Percentiles rank a stretch among this genome's conserved stretches.
phyloP scores from a whole-genome alignment of 2,797 vertebrate genomes.

The Lepus townsendii region DNA sequence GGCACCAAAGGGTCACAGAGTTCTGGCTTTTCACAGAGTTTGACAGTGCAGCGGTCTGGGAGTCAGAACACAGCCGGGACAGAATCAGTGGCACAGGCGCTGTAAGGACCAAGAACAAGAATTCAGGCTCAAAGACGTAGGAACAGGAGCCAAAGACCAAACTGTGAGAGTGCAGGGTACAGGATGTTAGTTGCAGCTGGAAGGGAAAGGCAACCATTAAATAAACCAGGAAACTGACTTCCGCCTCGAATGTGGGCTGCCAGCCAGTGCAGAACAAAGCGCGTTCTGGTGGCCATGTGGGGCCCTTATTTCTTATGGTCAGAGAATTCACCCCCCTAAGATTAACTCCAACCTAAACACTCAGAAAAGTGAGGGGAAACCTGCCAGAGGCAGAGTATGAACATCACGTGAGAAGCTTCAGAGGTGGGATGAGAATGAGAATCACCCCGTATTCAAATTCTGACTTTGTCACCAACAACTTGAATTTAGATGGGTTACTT shows the following conservation, averaged over 20 bases:
- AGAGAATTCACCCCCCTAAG: neutral
- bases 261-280: neutral
- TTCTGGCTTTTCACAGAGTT: neutral
- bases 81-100: neutral
- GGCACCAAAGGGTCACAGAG: neutral
- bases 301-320: neutral
- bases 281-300: neutral
- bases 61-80: neutral
- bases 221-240: neutral
- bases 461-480: neutral
- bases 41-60: neutral
- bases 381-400: neutral
- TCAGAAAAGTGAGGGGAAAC: neutral
- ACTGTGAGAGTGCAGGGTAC: neutral
- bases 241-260: neutral
- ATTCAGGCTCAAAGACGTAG: neutral
- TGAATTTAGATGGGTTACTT: neutral
- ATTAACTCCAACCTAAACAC: neutral
- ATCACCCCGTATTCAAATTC: neutral
- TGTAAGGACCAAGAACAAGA: too few relatives aligned
- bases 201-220: too few relatives aligned
- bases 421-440: neutral
- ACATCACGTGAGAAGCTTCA: neutral
- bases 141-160: neutral
- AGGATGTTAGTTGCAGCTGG: neutral